Evolutionary conservation across 2,797 vertebrate genomes (phyloP).

Genomic region (Xerus rutilus): DNA sequence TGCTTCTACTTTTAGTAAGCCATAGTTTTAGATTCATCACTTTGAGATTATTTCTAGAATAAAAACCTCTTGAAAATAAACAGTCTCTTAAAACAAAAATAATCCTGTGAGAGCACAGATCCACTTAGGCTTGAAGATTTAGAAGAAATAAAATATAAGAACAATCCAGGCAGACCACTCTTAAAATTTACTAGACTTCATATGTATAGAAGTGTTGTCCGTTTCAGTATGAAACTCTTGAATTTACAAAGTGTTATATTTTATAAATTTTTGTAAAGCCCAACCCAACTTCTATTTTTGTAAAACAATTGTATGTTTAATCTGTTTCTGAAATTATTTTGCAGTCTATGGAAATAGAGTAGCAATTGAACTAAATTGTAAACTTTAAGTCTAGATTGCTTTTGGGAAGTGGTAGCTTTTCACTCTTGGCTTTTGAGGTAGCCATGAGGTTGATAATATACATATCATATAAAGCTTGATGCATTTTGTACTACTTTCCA

Average conservation of each 20-base stretch:
- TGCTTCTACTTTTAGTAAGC: constrained; percentile 70
- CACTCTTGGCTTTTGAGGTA: constrained; percentile 85
- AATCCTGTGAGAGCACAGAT: constrained; percentile 71
- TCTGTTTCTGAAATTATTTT: constrained; percentile 82
- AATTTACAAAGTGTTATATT: constrained; percentile 81
- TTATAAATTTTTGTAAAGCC: constrained; percentile 81
- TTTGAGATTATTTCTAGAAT: constrained; percentile 79
- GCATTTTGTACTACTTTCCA: constrained; percentile 84
- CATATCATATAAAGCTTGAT: constrained; percentile 88
- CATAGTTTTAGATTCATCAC: constrained; percentile 1
- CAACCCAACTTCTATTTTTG: constrained; percentile 87
- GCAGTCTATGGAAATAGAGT: constrained; percentile 79
- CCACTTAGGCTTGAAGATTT: constrained; percentile 80
- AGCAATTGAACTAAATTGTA: constrained; percentile 80
- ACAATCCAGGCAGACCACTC: constrained; percentile 80
- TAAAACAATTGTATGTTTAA: constrained; percentile 82
- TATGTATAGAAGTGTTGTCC: constrained; percentile 75
- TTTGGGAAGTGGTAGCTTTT: constrained; percentile 80
- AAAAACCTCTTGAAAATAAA: constrained; percentile 70
- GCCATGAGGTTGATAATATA: constrained; percentile 83
- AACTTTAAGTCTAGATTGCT: constrained; percentile 77
- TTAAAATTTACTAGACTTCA: constrained; percentile 74
- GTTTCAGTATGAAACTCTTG: constrained; percentile 79
- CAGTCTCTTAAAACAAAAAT: constrained; percentile 79
- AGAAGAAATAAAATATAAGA: constrained; percentile 74